Evolutionary conservation across 92 coral and sea anemone species (phyloP), one percentile per base, ranked within the genome.

Genomic region (Siderastrea radians): DNA sequence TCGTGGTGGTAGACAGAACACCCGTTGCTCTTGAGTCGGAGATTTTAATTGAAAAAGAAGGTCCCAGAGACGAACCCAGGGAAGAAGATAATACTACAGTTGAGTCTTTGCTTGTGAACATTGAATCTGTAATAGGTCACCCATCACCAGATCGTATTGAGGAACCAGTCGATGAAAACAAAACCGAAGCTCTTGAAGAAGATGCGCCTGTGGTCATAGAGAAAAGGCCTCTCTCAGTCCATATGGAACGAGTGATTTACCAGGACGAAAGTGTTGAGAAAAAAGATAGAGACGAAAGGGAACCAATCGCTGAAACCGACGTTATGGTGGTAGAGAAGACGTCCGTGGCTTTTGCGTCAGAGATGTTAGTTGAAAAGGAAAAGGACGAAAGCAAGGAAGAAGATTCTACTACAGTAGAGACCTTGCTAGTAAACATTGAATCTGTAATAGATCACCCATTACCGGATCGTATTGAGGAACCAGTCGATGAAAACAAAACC

Each of bases 401-500:
- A 4, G 68, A 77, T 43, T 4, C 14, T 7, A 4, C 74, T 7
- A 38, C 66, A 7, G 44, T 77, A 3, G 81, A 61, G 48, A 58
- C 68, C 26, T 43, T 57, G 68, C 81, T 77, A n/a, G 61, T 74
- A 45, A 74, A 74, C 78, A 74, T 51, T 50, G 58, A 74, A 74
- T 50, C 61, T 4, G 78, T 51, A n/a, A 74, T 52, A 10, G 73
- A 64, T 51, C 44, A 65, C 73, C 61, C 54, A 17, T 67, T 61
- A 9, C 45, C 44, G 52, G 19, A 62, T 3, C 65, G 53, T 45
- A 15, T 53, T 13, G 12, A 58, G 68, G 69, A 58, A 16, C 46
- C 17, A 57, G 45, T 10, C 17, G 38, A n/a, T 10, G 26, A 73
- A n/a, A 53, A 43, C 60, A 55, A 80, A 46, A 52, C 19, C 17